Evolutionary conservation across 37 sponge, comb jelly and placozoan genomes (phyloP), one percentile per base, ranked within the genome.

Genomic region (Trichoplax adhaerens): DNA sequence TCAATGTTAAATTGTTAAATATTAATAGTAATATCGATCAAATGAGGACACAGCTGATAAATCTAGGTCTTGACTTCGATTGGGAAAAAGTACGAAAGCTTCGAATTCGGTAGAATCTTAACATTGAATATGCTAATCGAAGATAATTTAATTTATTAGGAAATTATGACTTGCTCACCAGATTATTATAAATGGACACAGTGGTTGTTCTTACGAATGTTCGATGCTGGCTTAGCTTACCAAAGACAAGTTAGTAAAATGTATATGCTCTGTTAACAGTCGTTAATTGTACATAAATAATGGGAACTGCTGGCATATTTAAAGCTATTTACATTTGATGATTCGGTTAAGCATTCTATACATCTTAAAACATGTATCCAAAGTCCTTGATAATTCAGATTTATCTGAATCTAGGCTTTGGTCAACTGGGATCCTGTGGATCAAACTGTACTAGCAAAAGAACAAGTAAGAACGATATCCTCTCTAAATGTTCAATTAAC

Each of bases 371-470:
- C 52, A 64, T 66, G 12, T 58, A 2, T 74, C 10, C 63, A 7
- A n/a, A 8, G 51, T 65, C 53, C n/a, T 69, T 5, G 29, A 29
- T 69, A 52, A 8, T 74, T 56, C 53, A 51, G 48, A 6, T 47
- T 5, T 60, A 7, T 66, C 7, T 71, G 46, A n/a, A 3, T 48
- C 7, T 53, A 83, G 81, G 81, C 88, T 55, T 62, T 77, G 60
- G 91, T 90, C 48, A 90, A 90, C 71, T 90, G 91, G 91, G 91
- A 90, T 57, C 91, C 91, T 47, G 87, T 90, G 81, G 91, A 90
- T 76, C 62, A 68, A 72, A 86, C 91, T 55, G 91, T 90, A 58
- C 68, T 90, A 67, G 91, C 91, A 67, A 90, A 86, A 74, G 91
- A 90, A 53, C 91, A 90, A 81, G 83, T 82, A 50, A 2, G 64